Base-by-base conservation (phyloP, 1,140 invertebrate species). In the Zaprionus inermis region DNA sequence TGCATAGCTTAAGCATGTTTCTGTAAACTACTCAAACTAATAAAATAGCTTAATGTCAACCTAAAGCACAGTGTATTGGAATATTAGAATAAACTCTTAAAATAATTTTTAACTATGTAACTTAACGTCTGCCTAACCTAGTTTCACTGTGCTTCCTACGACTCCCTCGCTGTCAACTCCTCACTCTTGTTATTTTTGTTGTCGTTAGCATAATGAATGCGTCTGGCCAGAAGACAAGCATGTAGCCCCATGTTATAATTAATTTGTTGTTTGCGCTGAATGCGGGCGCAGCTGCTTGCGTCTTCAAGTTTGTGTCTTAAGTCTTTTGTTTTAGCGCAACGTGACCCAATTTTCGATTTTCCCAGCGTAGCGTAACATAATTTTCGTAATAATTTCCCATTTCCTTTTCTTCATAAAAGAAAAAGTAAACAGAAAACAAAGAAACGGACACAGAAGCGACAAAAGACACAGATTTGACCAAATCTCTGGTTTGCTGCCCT, bases 341-440 rank as follows among this genome's bases (percentile, higher is more conserved):
- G 54, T 67, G 72, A 30, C 66, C 78, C 70, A 69, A 74, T 78
- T 79, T 79, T 16, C 38, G 38, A 44, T 16, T 44, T 44, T 75
- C 61, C 71, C 77, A 59, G 56, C 57, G 55, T 44, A 44, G 38
- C 58, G 56, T 63, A 60, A 58, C 65, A 74, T 58, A 66, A 70
- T 70, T 74, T 77, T 79, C 61, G 66, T 79, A 77, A 79, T 79
- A 79, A 79, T 78, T 79, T 79, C 70, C 70, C 71, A 79, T 74
- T 79, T 79, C 75, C 75, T 79, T 79, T 79, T 66, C 71, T 57
- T 67, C 59, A 68, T 30, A 51, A 66, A 49, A 58, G 38, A 44
- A 44, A 44, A 44, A 44, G n/a, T 16, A 16, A 44, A 44, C n/a
- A 38, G n/a, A 38, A 38, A 38, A 74, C 24, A 63, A 64, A 56